Evolutionary conservation across 2,797 vertebrate species (phyloP).

Genomic region (Steatocranus sp.): DNA sequence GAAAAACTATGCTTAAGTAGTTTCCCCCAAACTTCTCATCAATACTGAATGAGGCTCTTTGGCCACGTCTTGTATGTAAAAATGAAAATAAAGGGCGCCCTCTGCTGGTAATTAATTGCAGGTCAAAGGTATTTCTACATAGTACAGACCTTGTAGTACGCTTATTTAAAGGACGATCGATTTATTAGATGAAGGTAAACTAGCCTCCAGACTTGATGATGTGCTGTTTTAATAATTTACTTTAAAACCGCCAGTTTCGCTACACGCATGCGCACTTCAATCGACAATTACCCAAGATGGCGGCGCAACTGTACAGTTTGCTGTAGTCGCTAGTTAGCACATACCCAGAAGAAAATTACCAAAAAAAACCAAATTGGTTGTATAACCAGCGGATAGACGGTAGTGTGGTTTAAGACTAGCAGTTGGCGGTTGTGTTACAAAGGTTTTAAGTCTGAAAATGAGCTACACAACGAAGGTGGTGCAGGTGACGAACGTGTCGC

Average conservation of each 20-base stretch:
- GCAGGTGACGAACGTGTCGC: conserved; percentile 93
- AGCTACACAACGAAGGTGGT: conserved; percentile 86
- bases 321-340: background rate
- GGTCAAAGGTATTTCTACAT: background rate
- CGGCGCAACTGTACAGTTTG: conserved; percentile 2
- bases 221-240: background rate
- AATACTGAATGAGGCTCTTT: background rate
- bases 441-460: conserved; percentile 37
- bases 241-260: background rate
- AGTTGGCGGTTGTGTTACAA: background rate
- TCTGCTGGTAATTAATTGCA: background rate
- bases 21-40: background rate
- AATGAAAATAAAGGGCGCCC: background rate
- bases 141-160: background rate
- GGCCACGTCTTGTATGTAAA: background rate
- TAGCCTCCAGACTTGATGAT: background rate
- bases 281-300: conserved; percentile 46
- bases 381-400: background rate
- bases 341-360: background rate
- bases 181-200: background rate
- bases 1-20: background rate
- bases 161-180: background rate
- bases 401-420: fast-evolving
- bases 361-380: fast-evolving
- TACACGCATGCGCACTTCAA: conserved; percentile 43